phyloP scores from a whole-genome alignment of 2,797 vertebrate species.

The Masticophis lateralis region DNA sequence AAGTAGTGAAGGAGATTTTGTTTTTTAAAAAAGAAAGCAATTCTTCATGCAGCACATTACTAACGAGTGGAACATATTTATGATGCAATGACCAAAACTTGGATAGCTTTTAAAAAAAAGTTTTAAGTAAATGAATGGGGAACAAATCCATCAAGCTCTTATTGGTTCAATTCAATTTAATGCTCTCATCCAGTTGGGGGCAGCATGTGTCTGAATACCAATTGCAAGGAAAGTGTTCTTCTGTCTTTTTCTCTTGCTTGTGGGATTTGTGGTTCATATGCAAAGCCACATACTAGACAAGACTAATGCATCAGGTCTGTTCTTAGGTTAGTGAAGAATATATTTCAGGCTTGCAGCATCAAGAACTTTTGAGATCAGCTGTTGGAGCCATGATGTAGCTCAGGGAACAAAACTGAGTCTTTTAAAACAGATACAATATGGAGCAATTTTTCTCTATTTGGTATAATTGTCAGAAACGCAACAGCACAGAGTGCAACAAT shows the following conservation, averaged over 20 bases:
- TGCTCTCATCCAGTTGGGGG: background rate
- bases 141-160: background rate
- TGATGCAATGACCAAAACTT: background rate
- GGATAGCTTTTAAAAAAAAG: background rate
- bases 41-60: background rate
- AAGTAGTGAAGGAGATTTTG: background rate
- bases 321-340: background rate
- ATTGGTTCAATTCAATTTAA: background rate
- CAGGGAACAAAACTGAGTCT: background rate
- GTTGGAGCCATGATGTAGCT: background rate
- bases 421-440: background rate
- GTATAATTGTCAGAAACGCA: background rate
- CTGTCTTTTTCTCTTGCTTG: background rate
- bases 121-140: background rate
- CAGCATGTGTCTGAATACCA: background rate
- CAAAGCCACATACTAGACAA: background rate
- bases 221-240: background rate
- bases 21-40: background rate
- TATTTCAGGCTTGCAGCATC: background rate
- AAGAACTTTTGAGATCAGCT: background rate
- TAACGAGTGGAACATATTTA: background rate
- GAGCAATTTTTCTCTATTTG: background rate
- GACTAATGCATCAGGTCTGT: background rate
- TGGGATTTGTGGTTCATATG: background rate
- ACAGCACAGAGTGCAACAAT: background rate